Base-by-base conservation (phyloP, 2,113 vertebrate species). In the Halichoerus grypus region DNA sequence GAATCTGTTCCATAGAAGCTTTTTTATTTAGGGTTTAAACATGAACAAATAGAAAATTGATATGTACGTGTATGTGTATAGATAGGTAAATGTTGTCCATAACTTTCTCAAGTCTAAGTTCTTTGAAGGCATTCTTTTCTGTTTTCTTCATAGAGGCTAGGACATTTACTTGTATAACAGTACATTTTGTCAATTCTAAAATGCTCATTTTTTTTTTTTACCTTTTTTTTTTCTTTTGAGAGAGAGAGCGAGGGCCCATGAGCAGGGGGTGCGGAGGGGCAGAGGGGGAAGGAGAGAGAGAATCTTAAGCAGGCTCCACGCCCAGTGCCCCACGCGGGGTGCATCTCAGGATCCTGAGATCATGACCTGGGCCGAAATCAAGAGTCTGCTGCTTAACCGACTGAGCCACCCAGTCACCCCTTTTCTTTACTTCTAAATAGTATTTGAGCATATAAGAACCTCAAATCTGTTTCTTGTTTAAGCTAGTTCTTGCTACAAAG, bases 391-490 rank as follows among this genome's bases (percentile, higher is more conserved):
- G 19, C 67, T 36, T 69, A 69, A 69, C 33, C 3, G 7, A 69
- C 33, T 69, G 33, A 69, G 8, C 67, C 67, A 36, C 33, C 16
- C 33, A 69, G 15, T 16, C 7, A 0, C 33, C 67, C 67, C 67
- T 69, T 69, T 69, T 69, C 67, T 69, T 76, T 76, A 77, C 42
- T 31, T 77, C 93, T 87, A 61, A 95, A 36, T 24, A 76, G 89
- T 36, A 72, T 36, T 89, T 94, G 49, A 71, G 33, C 31, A 72
- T 80, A 51, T 69, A 89, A 88, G 49, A 88, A 18, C 18, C 80
- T 83, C 31, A 63, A 22, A 22, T 88, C 61, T 96, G 9, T 91
- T 83, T 92, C 36, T 74, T 90, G n/a, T 91, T 76, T 65, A 94
- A 89, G 36, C 15, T 94, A 8, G 72, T 83, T 94, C 16, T 83